Base-by-base conservation (phyloP, 2,888 invertebrate genomes). In the Oasisia sp. region DNA sequence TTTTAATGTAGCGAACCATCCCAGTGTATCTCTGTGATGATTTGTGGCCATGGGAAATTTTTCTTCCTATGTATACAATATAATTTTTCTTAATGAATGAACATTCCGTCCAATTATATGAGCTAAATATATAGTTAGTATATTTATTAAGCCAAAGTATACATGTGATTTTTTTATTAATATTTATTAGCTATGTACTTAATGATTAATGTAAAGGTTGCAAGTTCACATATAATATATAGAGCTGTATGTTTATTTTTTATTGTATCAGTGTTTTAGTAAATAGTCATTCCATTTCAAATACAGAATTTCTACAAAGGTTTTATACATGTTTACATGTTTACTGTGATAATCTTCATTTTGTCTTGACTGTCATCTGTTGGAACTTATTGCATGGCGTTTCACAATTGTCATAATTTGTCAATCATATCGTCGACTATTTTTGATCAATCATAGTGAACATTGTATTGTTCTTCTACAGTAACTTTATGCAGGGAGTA, bases 251-350 rank as follows among this genome's bases (percentile, higher is more conserved):
- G 74, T 74, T 74, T 74, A 74, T 74, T 14, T 19, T 27, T 7
- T 50, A 27, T 56, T 56, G 56, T 56, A 19, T 56, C 11, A 19
- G 19, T 74, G 19, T 74, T 19, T 74, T 74, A 27, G 74, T 74
- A 19, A 74, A 74, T 74, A 74, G 74, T 74, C 74, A 74, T 74
- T 74, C 74, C 74, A 27, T 74, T 74, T 74, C 74, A 74, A 74
- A 74, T 74, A n/a, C 74, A 74, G 74, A 74, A 74, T 74, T 74
- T 74, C 74, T 74, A 74, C 74, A 74, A 27, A 74, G 74, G 14
- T 74, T 74, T 74, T 74, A 74, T 74, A 74, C 27, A 74, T 74
- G 74, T 74, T 5, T 74, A 74, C 74, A n/a, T 74, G 74, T 74
- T 74, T 1, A 27, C 7, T 7, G 27, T 27, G 74, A 27, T 74